These are phyloP conservation scores for Salvelinus fontinalis DNA, from an alignment of 2,113 vertebrate genomes.

Conservation along the genomic window DNA sequence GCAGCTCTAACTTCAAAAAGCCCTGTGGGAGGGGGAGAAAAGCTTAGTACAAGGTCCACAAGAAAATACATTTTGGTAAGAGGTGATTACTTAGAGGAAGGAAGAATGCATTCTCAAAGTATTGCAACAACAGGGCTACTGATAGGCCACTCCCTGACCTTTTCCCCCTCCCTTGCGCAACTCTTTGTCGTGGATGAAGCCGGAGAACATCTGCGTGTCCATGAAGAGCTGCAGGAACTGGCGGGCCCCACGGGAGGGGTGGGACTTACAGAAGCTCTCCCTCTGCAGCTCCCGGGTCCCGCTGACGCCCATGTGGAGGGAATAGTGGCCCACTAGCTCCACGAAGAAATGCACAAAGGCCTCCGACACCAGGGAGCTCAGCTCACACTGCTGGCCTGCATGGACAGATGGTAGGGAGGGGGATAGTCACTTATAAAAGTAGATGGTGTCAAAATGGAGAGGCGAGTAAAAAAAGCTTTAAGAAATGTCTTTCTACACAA, in stretches of 20 bases:
- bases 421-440: neutral
- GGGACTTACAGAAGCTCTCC: slow-evolving; percentile 89
- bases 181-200: slow-evolving; percentile 95
- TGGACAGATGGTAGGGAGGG: neutral
- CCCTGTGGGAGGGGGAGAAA: slow-evolving; percentile 66
- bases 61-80: neutral
- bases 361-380: slow-evolving; percentile 87
- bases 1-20: slow-evolving; percentile 91
- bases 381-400: slow-evolving; percentile 59
- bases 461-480: neutral
- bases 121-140: no score
- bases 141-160: slow-evolving; percentile 73
- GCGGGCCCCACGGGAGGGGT: slow-evolving; percentile 84
- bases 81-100: neutral
- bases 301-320: slow-evolving; percentile 82
- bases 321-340: slow-evolving; percentile 94
- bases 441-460: neutral
- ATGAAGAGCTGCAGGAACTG: slow-evolving; percentile 96
- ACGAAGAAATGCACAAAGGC: slow-evolving; percentile 94
- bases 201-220: slow-evolving; percentile 98
- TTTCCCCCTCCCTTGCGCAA: slow-evolving; percentile 83
- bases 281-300: slow-evolving; percentile 85
- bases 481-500: no score
- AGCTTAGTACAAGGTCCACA: neutral
- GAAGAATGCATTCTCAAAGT: neutral